These are phyloP conservation scores for Sus scrofa DNA, from an alignment of 2,113 vertebrate genomes.

Conservation along the genomic window T2T-Sscrofa CM000822.6:49711001-49711500, in stretches of 20 bases:
- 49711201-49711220: not conserved
- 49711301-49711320: no score
- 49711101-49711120: slow-evolving; percentile 50
- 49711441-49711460: no score
- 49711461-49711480: no score
- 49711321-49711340: no score
- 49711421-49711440: no score
- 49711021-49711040: not conserved
- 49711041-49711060: not conserved
- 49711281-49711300: no score
- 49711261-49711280: no score
- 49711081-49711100: slow-evolving; percentile 26
- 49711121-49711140: slow-evolving; percentile 52
- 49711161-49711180: slow-evolving; percentile 4
- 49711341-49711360: no score
- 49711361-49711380: no score
- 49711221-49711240: slow-evolving; percentile 47
- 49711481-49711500: no score
- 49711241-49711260: not conserved
- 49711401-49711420: no score
- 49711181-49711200: not conserved
- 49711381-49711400: no score
- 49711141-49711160: not conserved
- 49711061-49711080: not conserved
- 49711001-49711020: not conserved